Base-by-base conservation (phyloP, 2,888 invertebrate genomes). In the Tipula unca region DNA sequence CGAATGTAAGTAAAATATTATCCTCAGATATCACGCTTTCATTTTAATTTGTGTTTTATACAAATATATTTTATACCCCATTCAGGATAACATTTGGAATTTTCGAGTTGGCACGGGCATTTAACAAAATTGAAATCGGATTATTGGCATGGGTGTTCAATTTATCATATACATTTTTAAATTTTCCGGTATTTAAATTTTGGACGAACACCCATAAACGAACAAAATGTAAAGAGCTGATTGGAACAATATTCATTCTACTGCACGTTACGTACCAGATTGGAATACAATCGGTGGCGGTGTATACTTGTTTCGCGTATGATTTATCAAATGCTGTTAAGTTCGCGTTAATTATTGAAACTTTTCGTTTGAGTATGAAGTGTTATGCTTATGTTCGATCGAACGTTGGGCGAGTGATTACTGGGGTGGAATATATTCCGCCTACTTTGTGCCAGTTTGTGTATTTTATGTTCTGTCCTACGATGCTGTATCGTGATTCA, bases 401-500 rank as follows among this genome's bases (percentile, higher is more conserved):
- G 86, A 95, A 94, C 88, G 92, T 92, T 0, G 92, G 93, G 0
- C 91, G 93, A 86, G 94, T 94, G 86, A 48, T 20, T 14, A 48
- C 14, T 8, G 14, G 14, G 14, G 25, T 48, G 10, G 36, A 84
- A n/a, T 39, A 36, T 3, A 25, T 8, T n/a, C n/a, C 92, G 42
- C 93, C 96, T 0, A 91, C 92, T 36, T 94, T 96, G 89, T 92
- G 93, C 0, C 93, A 95, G 87, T 97, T 94, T 89, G 87, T 96
- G 0, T 97, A 96, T 89, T 97, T 96, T 89, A 90, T 96, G 85
- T 97, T 97, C 90, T 96, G 94, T 0, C 97, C 97, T 3, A 96
- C 97, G 0, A 86, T 87, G 29, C 85, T 88, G 17, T 88, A 87
- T 84, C 92, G 94, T 88, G 96, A 96, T 89, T 91, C 92, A 87